phyloP scores from a whole-genome alignment of 2,797 vertebrate species.

The Decapterus maruadsi region DNA sequence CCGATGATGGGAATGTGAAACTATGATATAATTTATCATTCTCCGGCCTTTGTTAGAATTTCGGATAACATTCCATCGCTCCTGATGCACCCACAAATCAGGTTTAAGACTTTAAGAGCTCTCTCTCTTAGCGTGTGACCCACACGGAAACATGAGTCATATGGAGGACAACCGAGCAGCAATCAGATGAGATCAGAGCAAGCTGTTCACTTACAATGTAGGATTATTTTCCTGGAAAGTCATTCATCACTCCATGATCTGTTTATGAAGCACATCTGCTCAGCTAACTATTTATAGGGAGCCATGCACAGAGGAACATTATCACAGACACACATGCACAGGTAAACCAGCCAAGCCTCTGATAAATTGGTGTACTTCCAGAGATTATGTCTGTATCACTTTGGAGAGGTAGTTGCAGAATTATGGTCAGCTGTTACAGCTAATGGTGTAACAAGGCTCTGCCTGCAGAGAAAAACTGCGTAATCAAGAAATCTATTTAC shows the following conservation, averaged over 20 bases:
- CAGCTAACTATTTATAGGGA: conserved; percentile 59
- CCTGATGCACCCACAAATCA: conserved; percentile 15
- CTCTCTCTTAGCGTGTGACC: conserved; percentile 41
- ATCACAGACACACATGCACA: conserved; percentile 3
- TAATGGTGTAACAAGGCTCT: conserved; percentile 1
- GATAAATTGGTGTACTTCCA: conserved; percentile 24
- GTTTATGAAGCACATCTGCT: conserved; percentile 70
- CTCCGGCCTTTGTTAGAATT: conserved; percentile 2
- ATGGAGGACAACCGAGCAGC: conserved; percentile 48
- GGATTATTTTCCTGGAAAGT: conserved; percentile 62
- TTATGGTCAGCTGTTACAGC: conserved; percentile 11
- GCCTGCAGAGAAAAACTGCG: background rate
- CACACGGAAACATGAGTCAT: conserved; percentile 42
- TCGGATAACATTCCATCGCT: conserved; percentile 7
- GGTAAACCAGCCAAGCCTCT: conserved; percentile 7
- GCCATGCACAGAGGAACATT: conserved; percentile 25
- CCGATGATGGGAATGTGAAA: background rate
- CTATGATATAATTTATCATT: conserved; percentile 10
- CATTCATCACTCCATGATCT: conserved; percentile 72
- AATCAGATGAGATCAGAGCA: conserved; percentile 48
- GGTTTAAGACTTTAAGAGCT: conserved; percentile 14
- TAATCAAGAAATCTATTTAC: background rate
- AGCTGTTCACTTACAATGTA: conserved; percentile 63
- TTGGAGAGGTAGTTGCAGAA: conserved; percentile 22
- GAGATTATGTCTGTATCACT: conserved; percentile 9